Evolutionary conservation across 2,797 vertebrate genomes (phyloP), one percentile per base, ranked within the genome.

Genomic region (Centroberyx gerrardi): DNA sequence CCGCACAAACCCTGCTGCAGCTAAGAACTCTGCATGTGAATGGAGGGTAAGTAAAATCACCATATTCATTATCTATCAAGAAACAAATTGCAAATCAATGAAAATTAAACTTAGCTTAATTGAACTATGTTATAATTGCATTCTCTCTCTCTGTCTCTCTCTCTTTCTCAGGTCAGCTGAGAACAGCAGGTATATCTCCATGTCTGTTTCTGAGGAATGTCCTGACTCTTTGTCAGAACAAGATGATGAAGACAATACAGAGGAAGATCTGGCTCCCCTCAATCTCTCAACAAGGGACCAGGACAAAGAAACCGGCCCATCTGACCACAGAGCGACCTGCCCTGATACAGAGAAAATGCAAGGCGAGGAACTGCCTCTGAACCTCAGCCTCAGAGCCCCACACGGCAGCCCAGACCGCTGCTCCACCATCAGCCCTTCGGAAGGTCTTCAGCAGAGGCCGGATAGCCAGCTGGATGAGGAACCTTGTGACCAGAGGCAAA

Each of bases 211-310:
- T 12, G 72, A 81, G 9, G 72, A 58, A 14, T 52, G 38, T 78
- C 55, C 71, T 22, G 74, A 67, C 59, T 72, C 55, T 9, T 54
- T 27, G 10, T 80, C 85, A 4, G 86, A 91, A 5, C 93, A 94
- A 0, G 78, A 93, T 2, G 62, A 86, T 0, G 69, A 86, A 3
- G 73, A 88, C 9, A 70, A 80, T 0, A 80, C 62, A 48, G 94
- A 94, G 4, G 93, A 95, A 0, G 84, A 95, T 54, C 71, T 88
- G 60, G 90, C 33, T n/a, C 98, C 98, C 0, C 96, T 99, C 56
- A 99, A 99, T 56, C 97, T 99, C 81, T 99, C 97, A 0, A 98
- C 95, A 54, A 97, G 92, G 76, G 81, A 86, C 3, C 91, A 94
- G 61, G 65, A 90, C 7, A 89, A 74, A 55, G 72, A 70, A 1